phyloP scores from a whole-genome alignment of 2,113 vertebrate species.

The Climacteris rufus region DNA sequence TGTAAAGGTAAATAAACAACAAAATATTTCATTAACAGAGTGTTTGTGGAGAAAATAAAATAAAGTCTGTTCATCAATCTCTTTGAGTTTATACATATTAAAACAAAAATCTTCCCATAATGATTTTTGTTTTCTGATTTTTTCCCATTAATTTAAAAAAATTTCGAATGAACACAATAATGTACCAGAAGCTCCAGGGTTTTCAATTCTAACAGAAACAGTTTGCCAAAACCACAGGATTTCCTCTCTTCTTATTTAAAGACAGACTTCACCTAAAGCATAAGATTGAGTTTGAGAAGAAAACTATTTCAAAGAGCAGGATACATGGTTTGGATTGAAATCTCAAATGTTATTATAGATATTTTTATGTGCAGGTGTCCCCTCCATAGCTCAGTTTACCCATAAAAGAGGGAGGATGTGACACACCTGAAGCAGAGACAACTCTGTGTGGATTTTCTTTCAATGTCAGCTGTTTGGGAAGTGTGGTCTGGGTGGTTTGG shows the following conservation, averaged over 20 bases:
- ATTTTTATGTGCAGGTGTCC: neutral
- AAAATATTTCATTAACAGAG: slow-evolving; percentile 36
- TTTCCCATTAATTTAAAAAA: slow-evolving; percentile 1
- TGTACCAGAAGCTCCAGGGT: neutral
- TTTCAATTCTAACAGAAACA: neutral
- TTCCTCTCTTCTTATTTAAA: neutral
- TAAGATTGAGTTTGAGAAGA: neutral
- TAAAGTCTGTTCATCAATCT: neutral
- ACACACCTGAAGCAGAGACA: neutral
- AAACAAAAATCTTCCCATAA: neutral
- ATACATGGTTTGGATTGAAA: neutral
- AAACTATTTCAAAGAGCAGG: neutral
- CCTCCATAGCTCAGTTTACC: neutral
- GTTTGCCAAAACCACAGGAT: neutral
- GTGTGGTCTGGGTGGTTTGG: neutral
- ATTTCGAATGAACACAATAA: neutral
- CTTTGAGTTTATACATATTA: neutral
- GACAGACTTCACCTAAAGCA: neutral
- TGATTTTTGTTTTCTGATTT: neutral
- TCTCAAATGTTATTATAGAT: neutral
- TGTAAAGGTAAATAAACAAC: slow-evolving; percentile 43
- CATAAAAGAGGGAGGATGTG: fast-evolving
- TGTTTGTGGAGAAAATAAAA: neutral
- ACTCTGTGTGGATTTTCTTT: neutral
- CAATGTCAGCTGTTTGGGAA: neutral